Evolutionary conservation across 2,888 invertebrate genomes (phyloP), one percentile per base, ranked within the genome.

Genomic region (Leptothorax acervorum): DNA sequence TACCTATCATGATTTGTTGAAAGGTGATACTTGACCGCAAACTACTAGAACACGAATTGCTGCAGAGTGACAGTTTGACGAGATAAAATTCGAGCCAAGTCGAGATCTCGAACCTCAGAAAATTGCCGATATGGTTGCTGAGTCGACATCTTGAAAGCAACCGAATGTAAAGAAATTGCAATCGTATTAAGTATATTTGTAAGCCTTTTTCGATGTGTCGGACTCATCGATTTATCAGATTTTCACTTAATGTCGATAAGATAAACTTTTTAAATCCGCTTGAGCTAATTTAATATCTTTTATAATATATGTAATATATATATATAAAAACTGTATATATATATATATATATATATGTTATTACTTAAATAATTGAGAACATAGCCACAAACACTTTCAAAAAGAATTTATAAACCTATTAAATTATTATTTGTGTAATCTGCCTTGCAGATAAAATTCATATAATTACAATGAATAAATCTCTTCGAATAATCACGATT

Each of bases 121-220:
- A 82, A 82, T 85, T 76, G 87, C 82, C 78, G 87, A 74, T 85
- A 83, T 76, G 73, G 85, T 11, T 87, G 88, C 89, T 89, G 89
- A 89, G 60, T 90, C 85, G 85, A 68, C 89, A 53, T 57, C 68
- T 84, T 68, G 78, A 71, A 55, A 45, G 65, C 78, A 83, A 60
- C 31, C 70, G 75, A 84, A 88, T 78, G 76, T 84, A 82, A 87
- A 88, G 71, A 83, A 75, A 85, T 75, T 76, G 81, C 83, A 45
- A 73, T 74, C 45, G 66, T 60, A 78, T 81, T 73, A 71, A 84
- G 42, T 42, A 70, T 76, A 86, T n/a, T 45, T 15, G 48, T 75
- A 23, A 28, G 5, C 12, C 6, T 48, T n/a, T 35, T n/a, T 48
- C 12, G 23, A 48, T 15, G 6, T 23, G 6, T 23, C n/a, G 0